phyloP scores from a whole-genome alignment of 2,113 vertebrate species.

The Carassius gibelio region DNA sequence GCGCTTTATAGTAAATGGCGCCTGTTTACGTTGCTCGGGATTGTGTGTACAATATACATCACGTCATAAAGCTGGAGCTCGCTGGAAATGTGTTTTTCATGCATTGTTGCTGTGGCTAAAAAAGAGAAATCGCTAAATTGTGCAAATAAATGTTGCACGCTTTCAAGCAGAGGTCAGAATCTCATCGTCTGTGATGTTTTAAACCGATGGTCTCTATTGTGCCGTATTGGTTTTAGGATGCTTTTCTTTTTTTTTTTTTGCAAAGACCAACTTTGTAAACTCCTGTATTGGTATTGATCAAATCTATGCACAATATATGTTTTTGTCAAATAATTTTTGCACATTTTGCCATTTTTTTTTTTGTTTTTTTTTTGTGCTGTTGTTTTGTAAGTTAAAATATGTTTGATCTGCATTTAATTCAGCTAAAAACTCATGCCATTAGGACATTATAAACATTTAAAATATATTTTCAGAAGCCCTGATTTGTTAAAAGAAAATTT shows the following conservation, averaged over 20 bases:
- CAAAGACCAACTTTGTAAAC: neutral
- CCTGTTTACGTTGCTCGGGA: neutral
- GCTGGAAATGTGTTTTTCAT: no score
- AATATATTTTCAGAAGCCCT: no score
- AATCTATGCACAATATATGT: no score
- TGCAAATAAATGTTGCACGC: no score
- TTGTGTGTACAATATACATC: neutral
- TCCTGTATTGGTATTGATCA: no score
- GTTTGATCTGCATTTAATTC: neutral
- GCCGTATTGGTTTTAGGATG: neutral
- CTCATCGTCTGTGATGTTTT: no score
- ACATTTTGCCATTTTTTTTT: neutral
- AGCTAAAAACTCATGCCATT: neutral
- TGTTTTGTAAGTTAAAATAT: neutral
- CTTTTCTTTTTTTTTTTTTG: neutral
- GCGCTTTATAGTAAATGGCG: conserved; percentile 9
- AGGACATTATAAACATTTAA: neutral
- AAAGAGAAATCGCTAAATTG: no score
- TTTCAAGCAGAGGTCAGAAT: no score
- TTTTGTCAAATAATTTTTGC: neutral
- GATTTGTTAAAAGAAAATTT: no score
- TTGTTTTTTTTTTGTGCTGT: no score
- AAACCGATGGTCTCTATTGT: no score
- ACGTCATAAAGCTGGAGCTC: neutral
- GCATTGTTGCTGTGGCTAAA: no score